Evolutionary conservation across 2,888 invertebrate genomes (phyloP).

Genomic region (Junonia oenone): DNA sequence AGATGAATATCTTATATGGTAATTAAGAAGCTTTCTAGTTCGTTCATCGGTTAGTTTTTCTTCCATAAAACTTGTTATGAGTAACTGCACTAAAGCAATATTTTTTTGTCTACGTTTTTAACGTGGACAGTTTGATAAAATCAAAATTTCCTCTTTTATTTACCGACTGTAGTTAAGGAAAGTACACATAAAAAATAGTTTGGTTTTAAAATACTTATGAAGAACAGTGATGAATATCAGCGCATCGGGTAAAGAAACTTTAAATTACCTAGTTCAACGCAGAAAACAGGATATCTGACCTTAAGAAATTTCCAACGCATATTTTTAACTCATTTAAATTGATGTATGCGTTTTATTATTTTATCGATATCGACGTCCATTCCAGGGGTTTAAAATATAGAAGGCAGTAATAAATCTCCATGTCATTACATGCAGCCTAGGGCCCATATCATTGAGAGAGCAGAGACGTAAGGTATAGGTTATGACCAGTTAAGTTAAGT

Average conservation of each 20-base stretch:
- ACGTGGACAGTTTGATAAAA: too few relatives aligned
- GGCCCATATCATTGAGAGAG: constrained; percentile 15
- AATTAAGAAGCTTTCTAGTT: too few relatives aligned
- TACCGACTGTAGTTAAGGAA: too few relatives aligned
- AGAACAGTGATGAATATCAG: not conserved
- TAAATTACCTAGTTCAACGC: constrained; percentile 1
- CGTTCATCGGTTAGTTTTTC: too few relatives aligned
- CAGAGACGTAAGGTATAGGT: constrained; percentile 13
- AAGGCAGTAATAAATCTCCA: constrained; percentile 15
- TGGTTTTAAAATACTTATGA: not conserved
- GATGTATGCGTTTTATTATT: constrained; percentile 9
- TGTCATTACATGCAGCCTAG: constrained; percentile 21
- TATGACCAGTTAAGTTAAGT: too few relatives aligned
- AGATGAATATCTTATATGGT: too few relatives aligned
- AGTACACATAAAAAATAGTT: not conserved
- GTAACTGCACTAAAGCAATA: too few relatives aligned
- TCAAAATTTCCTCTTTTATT: too few relatives aligned
- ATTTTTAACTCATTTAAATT: constrained; percentile 1
- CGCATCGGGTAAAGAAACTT: not conserved
- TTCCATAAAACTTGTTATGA: too few relatives aligned
- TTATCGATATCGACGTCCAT: constrained; percentile 16
- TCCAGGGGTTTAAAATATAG: constrained; percentile 12
- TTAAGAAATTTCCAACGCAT: constrained; percentile 11
- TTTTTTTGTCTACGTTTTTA: too few relatives aligned
- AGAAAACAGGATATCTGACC: constrained; percentile 8